Percentiles rank a stretch among this genome's conserved stretches.
Conservation (phyloP, 1,140 invertebrate genomes). For the Saccostrea glomerata region DNA sequence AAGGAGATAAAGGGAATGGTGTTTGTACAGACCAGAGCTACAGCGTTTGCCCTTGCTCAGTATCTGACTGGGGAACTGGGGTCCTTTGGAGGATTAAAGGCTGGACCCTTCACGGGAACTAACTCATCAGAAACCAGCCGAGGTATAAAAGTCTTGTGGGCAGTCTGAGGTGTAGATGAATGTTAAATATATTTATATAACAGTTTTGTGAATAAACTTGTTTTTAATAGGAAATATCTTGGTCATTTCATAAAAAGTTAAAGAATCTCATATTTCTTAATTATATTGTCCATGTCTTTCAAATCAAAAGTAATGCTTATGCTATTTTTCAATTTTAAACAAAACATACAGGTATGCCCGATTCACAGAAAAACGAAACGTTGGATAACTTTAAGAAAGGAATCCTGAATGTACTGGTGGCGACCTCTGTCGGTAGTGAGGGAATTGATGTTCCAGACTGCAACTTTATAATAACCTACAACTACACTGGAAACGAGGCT, state of each 20-base stretch:
- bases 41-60: slow-evolving; percentile 39
- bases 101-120: slow-evolving; percentile 59
- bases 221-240: no score
- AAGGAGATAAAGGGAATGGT: slow-evolving; percentile 29
- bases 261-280: no score
- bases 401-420: slow-evolving; percentile 60
- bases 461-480: slow-evolving; percentile 77
- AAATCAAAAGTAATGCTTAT: no score
- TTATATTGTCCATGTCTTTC: no score
- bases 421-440: slow-evolving; percentile 78
- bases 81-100: slow-evolving; percentile 40
- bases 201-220: no score
- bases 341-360: slow-evolving; percentile 58
- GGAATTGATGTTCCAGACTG: slow-evolving; percentile 78
- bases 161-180: no score
- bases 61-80: slow-evolving; percentile 29
- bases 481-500: slow-evolving; percentile 77
- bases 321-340: no score
- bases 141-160: slow-evolving; percentile 43
- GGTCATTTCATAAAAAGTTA: no score
- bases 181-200: no score
- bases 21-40: slow-evolving; percentile 48
- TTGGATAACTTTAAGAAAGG: slow-evolving; percentile 58
- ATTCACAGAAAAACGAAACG: slow-evolving; percentile 56
- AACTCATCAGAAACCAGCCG: slow-evolving; percentile 54